Evolutionary conservation across 1,140 invertebrate genomes (phyloP).

Genomic region (Formica selysi): DNA sequence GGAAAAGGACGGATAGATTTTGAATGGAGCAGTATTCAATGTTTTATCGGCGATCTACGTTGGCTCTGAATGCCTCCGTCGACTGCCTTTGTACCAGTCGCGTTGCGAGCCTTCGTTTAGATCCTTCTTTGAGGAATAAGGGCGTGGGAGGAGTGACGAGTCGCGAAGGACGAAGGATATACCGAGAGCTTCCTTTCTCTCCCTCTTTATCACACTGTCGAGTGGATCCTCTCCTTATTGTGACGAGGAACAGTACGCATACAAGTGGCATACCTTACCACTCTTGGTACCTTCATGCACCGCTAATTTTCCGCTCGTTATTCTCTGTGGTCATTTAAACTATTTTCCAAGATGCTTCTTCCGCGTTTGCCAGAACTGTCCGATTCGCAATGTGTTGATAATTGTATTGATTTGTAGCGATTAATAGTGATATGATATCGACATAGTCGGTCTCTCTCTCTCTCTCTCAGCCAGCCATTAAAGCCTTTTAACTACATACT

Average conservation of each 20-base stretch:
- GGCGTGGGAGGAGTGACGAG: conserved; percentile 74
- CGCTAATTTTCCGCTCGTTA: conserved; percentile 84
- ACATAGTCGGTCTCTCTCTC: no score
- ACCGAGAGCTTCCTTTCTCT: conserved; percentile 40
- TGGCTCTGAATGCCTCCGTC: conserved; percentile 80
- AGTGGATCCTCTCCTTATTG: conserved; percentile 28
- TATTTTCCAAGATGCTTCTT: conserved; percentile 62
- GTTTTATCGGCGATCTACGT: conserved; percentile 85
- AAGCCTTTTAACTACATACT: neutral
- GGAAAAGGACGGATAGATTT: conserved; percentile 54
- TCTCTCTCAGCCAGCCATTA: neutral
- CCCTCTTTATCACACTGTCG: conserved; percentile 43
- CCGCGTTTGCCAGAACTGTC: conserved; percentile 62
- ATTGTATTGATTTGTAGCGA: conserved; percentile 48
- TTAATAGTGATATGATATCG: neutral
- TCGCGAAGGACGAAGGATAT: conserved; percentile 49
- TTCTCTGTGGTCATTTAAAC: conserved; percentile 73
- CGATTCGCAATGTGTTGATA: conserved; percentile 39
- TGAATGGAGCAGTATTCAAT: conserved; percentile 82
- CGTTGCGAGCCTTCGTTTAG: conserved; percentile 62
- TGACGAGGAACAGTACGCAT: conserved; percentile 10
- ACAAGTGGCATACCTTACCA: conserved; percentile 78
- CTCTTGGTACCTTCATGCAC: conserved; percentile 82
- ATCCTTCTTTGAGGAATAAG: conserved; percentile 68
- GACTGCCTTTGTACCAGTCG: conserved; percentile 75